Percentiles rank a stretch among this genome's conserved stretches.
These are phyloP conservation scores for Ephialtes manifestator DNA, from an alignment of 2,888 invertebrate species.

Conservation along the genomic window DNA sequence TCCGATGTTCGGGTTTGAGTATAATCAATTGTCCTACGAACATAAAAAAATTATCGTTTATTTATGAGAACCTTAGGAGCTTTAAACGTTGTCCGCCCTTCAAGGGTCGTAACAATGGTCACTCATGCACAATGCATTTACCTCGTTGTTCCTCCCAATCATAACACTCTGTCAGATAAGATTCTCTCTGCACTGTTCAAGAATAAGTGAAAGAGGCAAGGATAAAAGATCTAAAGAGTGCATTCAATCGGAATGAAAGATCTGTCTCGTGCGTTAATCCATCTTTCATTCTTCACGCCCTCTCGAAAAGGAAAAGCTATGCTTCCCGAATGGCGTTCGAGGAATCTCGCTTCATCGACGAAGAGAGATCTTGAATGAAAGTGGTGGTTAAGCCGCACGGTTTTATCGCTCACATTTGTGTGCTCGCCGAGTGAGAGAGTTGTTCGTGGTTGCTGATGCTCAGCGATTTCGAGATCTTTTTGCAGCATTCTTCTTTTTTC, in stretches of 20 bases:
- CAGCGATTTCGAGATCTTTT: not conserved
- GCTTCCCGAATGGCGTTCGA: not conserved
- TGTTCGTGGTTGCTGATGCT: constrained; percentile 3
- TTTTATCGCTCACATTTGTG: constrained; percentile 22
- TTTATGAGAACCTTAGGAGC: not conserved
- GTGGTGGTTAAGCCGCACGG: constrained; percentile 20
- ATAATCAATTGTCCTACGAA: not conserved
- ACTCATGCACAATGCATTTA: constrained; percentile 15
- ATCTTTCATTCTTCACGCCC: constrained; percentile 43
- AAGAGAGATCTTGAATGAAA: constrained; percentile 7
- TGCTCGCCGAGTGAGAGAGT: not conserved
- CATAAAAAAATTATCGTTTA: not conserved
- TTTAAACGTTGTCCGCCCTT: not conserved
- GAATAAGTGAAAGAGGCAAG: constrained; percentile 6
- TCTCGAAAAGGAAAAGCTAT: constrained; percentile 4
- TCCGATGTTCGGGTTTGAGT: not conserved
- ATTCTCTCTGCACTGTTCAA: not conserved
- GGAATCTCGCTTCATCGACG: constrained; percentile 18
- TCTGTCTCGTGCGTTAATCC: constrained; percentile 42
- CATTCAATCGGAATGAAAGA: constrained; percentile 49
- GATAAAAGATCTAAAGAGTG: constrained; percentile 16
- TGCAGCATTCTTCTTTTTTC: constrained; percentile 29
- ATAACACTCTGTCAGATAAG: constrained; percentile 19
- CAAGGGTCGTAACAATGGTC: not conserved
- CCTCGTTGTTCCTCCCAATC: constrained; percentile 16